phyloP scores from a whole-genome alignment of 92 coral and sea anemone species.

The Epizoanthus fatuus region DNA sequence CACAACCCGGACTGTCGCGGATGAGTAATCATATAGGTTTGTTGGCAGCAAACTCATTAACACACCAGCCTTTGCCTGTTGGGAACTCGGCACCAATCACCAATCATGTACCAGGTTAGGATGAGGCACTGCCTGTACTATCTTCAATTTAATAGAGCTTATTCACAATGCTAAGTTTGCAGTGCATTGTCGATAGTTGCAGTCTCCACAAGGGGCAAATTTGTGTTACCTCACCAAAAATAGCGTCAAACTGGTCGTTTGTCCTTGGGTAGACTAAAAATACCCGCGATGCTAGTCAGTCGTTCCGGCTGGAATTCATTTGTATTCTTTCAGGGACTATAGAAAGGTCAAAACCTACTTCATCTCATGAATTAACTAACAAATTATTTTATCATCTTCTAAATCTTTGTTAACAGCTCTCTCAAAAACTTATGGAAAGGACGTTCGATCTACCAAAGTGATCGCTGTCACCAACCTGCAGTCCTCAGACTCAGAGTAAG shows the following conservation, averaged over 20 bases:
- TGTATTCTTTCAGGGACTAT: too few species aligned
- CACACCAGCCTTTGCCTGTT: conserved; percentile 46
- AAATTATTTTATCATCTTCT: background rate
- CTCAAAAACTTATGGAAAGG: conserved; percentile 77
- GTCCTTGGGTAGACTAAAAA: too few species aligned
- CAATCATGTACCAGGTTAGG: conserved; percentile 39
- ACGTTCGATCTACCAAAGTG: conserved; percentile 76
- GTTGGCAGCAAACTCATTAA: conserved; percentile 43
- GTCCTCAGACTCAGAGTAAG: conserved; percentile 83
- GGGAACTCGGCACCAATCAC: conserved; percentile 49
- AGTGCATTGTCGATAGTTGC: too few species aligned
- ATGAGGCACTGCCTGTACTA: background rate
- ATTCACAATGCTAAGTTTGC: too few species aligned
- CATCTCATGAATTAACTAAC: background rate
- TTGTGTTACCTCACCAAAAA: background rate
- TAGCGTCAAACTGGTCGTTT: too few species aligned
- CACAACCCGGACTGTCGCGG: conserved; percentile 61
- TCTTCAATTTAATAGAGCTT: background rate
- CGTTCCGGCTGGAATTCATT: too few species aligned
- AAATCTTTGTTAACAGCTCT: conserved; percentile 54
- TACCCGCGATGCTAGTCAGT: too few species aligned
- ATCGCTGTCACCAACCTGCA: conserved; percentile 81
- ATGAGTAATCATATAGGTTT: conserved; percentile 81
- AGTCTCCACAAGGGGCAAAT: too few species aligned
- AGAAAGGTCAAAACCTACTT: background rate